Percentiles rank a stretch among this genome's conserved stretches.
phyloP scores from a whole-genome alignment of 2,888 invertebrate genomes.

The Carcina quercana region DNA sequence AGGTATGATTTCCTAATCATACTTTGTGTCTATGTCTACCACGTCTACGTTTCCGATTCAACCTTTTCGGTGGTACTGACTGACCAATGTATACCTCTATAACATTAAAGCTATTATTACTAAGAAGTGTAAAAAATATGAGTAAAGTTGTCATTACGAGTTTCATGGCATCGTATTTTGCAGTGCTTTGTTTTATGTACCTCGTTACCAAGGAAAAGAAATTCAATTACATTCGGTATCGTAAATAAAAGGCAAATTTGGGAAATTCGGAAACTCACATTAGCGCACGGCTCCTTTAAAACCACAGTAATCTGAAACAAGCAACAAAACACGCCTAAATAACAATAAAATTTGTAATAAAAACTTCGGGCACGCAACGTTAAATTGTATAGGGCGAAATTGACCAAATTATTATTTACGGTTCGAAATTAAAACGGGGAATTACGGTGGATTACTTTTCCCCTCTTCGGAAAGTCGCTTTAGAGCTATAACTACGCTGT shows the following conservation, averaged over 20 bases:
- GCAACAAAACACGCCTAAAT: conserved; percentile 74
- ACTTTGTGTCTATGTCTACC: too few species aligned
- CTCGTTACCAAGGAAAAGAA: conserved; percentile 30
- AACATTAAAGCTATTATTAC: too few species aligned
- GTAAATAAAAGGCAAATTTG: conserved; percentile 60
- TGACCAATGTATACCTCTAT: too few species aligned
- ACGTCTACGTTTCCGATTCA: too few species aligned
- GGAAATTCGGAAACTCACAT: conserved; percentile 69
- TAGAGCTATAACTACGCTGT: conserved; percentile 16
- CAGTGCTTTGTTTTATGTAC: too few species aligned
- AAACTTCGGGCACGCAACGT: conserved; percentile 72
- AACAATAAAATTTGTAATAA: conserved; percentile 74
- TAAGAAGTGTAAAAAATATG: too few species aligned
- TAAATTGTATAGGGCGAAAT: conserved; percentile 66
- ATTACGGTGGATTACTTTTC: conserved; percentile 61
- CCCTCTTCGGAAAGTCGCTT: conserved; percentile 46
- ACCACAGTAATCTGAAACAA: conserved; percentile 72
- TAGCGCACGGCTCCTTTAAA: conserved; percentile 68
- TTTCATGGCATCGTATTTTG: too few species aligned
- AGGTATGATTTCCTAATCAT: too few species aligned
- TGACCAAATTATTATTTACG: conserved; percentile 74
- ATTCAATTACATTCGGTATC: conserved; percentile 56
- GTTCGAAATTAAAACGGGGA: conserved; percentile 64
- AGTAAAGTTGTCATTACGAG: too few species aligned
- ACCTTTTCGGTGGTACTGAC: too few species aligned